Conservation (phyloP, 2,113 vertebrate species). For the Urocynchramus pylzowi region DNA sequence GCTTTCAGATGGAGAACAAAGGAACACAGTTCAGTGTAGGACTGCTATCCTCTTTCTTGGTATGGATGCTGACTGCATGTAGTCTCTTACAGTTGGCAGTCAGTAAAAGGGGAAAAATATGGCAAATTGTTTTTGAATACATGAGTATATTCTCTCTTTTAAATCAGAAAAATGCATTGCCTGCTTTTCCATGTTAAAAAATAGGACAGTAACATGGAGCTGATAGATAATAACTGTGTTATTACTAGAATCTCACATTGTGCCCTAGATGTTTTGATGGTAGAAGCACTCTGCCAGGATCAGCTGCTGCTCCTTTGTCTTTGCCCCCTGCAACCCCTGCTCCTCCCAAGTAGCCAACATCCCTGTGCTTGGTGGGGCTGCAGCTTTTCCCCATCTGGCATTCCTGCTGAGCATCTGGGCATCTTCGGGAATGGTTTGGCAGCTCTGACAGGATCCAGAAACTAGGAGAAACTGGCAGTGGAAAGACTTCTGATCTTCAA, state of each 20-base stretch:
- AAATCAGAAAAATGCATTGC: neutral
- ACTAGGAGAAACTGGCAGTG: neutral
- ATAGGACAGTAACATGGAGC: neutral
- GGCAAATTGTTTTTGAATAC: neutral
- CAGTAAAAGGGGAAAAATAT: neutral
- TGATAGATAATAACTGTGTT: neutral
- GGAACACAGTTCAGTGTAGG: neutral
- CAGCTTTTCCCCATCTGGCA: neutral
- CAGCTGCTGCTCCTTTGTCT: neutral
- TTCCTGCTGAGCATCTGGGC: neutral
- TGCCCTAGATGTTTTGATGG: neutral
- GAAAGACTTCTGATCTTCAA: neutral
- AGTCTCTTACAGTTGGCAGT: neutral
- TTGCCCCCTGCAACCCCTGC: rapidly evolving
- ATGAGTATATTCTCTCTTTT: neutral
- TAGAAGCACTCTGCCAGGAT: neutral
- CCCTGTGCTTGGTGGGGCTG: neutral
- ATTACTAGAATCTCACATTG: neutral
- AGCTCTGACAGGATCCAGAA: neutral
- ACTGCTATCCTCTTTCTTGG: neutral
- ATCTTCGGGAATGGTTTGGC: rapidly evolving
- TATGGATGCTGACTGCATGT: neutral
- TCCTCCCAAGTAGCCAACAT: neutral
- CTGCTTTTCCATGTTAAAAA: neutral
- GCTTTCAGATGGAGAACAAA: neutral